Percentiles rank a stretch among this genome's conserved stretches.
phyloP scores from a whole-genome alignment of 2,113 vertebrate species.

The Corvus moneduloides region DNA sequence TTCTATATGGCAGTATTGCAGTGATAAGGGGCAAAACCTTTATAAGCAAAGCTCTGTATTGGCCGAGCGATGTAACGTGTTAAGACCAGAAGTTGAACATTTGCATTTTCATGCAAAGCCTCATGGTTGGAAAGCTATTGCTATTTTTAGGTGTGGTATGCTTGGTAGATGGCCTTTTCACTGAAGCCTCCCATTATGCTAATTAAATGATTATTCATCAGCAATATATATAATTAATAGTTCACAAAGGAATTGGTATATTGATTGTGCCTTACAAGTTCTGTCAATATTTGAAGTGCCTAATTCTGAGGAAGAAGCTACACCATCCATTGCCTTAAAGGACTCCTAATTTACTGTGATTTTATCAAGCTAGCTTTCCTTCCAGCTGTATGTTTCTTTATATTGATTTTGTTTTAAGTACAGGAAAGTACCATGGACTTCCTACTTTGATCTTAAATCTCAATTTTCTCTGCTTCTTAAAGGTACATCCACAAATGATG shows the following conservation, averaged over 20 bases:
- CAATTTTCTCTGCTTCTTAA: neutral
- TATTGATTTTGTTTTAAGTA: slow-evolving; percentile 42
- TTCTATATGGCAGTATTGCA: neutral
- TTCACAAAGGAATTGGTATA: slow-evolving; percentile 30
- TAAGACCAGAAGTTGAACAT: neutral
- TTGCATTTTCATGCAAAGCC: neutral
- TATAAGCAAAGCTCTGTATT: neutral
- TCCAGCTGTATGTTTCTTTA: slow-evolving; percentile 13
- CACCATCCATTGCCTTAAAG: neutral
- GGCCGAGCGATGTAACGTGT: fast-evolving
- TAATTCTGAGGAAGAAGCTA: slow-evolving; percentile 17
- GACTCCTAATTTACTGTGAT: slow-evolving; percentile 35
- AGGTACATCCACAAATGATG: neutral
- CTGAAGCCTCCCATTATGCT: slow-evolving; percentile 2
- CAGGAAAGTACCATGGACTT: neutral
- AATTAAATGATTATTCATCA: slow-evolving; percentile 34
- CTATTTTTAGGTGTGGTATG: neutral
- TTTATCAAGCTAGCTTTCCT: slow-evolving; percentile 13
- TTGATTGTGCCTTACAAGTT: slow-evolving; percentile 21
- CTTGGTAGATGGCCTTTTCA: neutral
- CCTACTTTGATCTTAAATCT: neutral
- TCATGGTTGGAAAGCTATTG: neutral
- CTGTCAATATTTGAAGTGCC: slow-evolving; percentile 44
- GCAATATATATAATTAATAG: slow-evolving; percentile 46
- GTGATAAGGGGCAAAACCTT: neutral